phyloP scores from a whole-genome alignment of 2,797 vertebrate genomes.

The Sternarchorhynchus goeldii region DNA sequence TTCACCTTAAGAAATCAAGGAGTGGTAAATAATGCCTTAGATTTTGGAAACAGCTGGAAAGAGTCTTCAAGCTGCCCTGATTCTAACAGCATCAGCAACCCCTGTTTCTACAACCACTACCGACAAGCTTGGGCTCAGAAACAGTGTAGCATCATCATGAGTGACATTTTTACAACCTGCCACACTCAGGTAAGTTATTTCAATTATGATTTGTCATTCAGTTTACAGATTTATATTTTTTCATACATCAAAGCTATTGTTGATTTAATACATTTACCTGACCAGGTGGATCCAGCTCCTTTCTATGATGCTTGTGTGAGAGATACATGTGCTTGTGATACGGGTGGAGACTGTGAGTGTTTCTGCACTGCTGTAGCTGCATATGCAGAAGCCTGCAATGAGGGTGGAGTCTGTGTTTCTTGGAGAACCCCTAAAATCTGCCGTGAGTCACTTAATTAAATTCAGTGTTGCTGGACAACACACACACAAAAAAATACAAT shows the following conservation, averaged over 20 bases:
- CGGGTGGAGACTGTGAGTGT: constrained; percentile 82
- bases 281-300: constrained; percentile 79
- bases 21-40: constrained; percentile 72
- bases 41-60: constrained; percentile 88
- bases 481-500: neutral
- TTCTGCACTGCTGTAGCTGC: constrained; percentile 84
- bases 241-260: neutral
- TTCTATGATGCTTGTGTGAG: constrained; percentile 82
- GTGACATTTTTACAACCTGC: constrained; percentile 74
- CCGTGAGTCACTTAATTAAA: constrained; percentile 69
- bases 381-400: constrained; percentile 80
- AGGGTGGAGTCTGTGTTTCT: constrained; percentile 73
- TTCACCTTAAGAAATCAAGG: constrained; percentile 78
- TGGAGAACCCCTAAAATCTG: constrained; percentile 85
- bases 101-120: constrained; percentile 76
- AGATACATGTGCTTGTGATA: constrained; percentile 85
- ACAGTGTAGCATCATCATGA: constrained; percentile 80
- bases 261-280: neutral
- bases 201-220: neutral
- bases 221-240: neutral
- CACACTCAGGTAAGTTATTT: constrained; percentile 72
- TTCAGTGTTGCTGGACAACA: neutral
- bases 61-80: constrained; percentile 77
- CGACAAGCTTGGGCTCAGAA: constrained; percentile 80
- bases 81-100: constrained; percentile 60